Percentiles rank a stretch among this genome's conserved stretches.
Evolutionary conservation across 2,888 invertebrate species (phyloP).

Genomic region (Mesodorylaimus sp.): DNA sequence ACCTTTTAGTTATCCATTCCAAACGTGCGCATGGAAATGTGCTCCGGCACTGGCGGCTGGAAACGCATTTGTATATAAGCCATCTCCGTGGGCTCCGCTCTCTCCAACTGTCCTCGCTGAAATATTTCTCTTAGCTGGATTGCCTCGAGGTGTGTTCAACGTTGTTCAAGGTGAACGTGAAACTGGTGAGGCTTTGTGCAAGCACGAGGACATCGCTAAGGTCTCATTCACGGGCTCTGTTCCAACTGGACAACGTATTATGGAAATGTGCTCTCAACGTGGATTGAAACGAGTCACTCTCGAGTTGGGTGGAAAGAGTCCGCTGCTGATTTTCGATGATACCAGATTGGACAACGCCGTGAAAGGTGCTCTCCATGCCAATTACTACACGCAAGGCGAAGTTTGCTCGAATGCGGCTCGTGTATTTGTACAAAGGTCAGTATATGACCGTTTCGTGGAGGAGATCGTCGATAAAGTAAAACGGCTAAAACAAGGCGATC

Average conservation of each 20-base stretch:
- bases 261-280: conserved; percentile 34
- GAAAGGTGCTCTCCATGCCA: conserved; percentile 41
- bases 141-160: conserved; percentile 39
- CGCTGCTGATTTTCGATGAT: conserved; percentile 40
- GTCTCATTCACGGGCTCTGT: conserved; percentile 41
- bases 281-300: conserved; percentile 35
- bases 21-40: conserved; percentile 37
- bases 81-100: conserved; percentile 40
- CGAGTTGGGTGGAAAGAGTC: conserved; percentile 42
- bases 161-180: conserved; percentile 39
- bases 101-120: conserved; percentile 40
- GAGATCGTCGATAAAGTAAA: conserved; percentile 33
- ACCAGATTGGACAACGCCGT: conserved; percentile 39
- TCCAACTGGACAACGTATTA: conserved; percentile 32
- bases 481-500: conserved; percentile 37
- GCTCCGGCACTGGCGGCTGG: conserved; percentile 40
- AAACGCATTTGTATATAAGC: conserved; percentile 41
- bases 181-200: conserved; percentile 34
- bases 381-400: conserved; percentile 41
- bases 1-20: not conserved
- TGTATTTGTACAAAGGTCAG: conserved; percentile 38
- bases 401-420: conserved; percentile 42
- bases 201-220: conserved; percentile 36
- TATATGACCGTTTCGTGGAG: conserved; percentile 34
- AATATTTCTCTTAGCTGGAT: conserved; percentile 37